Percentiles rank a stretch among this genome's conserved stretches.
These are phyloP conservation scores for Aspiorhynchus laticeps DNA, from an alignment of 2,113 vertebrate genomes.

Conservation along the genomic window DNA sequence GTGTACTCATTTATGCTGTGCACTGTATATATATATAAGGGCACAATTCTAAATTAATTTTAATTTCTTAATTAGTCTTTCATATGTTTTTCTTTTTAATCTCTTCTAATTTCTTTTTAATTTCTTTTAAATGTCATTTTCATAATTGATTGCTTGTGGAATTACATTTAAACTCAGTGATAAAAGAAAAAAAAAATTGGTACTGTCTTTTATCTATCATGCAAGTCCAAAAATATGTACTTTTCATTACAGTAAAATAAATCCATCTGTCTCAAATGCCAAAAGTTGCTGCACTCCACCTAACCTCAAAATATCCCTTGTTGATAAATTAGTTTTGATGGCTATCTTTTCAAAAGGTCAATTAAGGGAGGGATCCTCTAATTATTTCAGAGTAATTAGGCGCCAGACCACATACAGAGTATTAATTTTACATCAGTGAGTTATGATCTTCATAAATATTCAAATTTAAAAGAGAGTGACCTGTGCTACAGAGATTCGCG, in stretches of 20 bases:
- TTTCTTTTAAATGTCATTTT: background rate
- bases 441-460: constrained; percentile 17
- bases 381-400: constrained; percentile 52
- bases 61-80: too few relatives aligned
- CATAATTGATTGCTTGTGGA: background rate
- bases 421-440: constrained; percentile 25
- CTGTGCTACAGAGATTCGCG: background rate
- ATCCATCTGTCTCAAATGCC: constrained; percentile 67
- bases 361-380: constrained; percentile 34
- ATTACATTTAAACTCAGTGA: background rate
- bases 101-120: too few relatives aligned
- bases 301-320: background rate
- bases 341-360: constrained; percentile 38
- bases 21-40: too few relatives aligned
- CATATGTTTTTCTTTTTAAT: too few relatives aligned
- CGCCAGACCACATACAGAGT: constrained; percentile 14
- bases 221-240: background rate
- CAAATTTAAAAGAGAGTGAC: constrained; percentile 17
- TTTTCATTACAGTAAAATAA: constrained; percentile 6
- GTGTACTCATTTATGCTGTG: too few relatives aligned
- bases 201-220: background rate
- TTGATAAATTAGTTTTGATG: background rate
- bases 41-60: too few relatives aligned
- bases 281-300: constrained; percentile 75
- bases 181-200: background rate